Base-by-base conservation (phyloP, 2,888 invertebrate genomes). In the Dysmachus trigonus region DNA sequence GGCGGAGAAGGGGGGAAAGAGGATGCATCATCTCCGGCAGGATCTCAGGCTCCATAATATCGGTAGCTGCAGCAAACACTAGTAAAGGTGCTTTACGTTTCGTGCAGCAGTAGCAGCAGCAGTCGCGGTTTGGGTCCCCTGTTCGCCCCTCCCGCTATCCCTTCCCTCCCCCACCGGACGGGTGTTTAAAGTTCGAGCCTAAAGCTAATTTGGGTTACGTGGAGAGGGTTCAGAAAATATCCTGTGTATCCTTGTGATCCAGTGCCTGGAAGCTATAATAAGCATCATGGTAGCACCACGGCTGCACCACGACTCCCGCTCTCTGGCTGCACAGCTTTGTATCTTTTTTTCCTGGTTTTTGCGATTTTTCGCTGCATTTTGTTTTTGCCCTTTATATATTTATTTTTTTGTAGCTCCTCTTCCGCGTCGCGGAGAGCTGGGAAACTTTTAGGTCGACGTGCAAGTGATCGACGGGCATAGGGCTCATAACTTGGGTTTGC, bases 121-220 rank as follows among this genome's bases (percentile, higher is more conserved):
- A 71, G 30, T 10, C 72, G 27, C 72, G 31, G 31, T 35, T 76
- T 22, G 38, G 33, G 35, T 15, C n/a, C 22, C 31, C 38, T 74
- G 30, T 30, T n/a, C 33, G 74, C 18, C n/a, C 1, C 18, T 53
- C 51, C 51, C 5, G 2, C 31, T 31, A 2, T 3, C 31, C 31
- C 31, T 3, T 5, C 15, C 10, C 15, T n/a, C 38, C 31, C 41
- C 72, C 38, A 33, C 83, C 35, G 71, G 41, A 71, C 72, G 83
- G 72, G 83, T 83, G 83, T 83, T 83, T 72, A 87, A 87, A 87
- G 87, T 86, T 87, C 83, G 81, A 86, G 86, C 87, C 87, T 84
- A 86, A 86, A 87, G 87, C 87, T 87, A 87, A 87, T 87, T 87
- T 86, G 77, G 87, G 87, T 87, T 87, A 86, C 84, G 71, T 41